Base-by-base conservation (phyloP, 2,797 vertebrate genomes). In the Artibeus lituratus region DNA sequence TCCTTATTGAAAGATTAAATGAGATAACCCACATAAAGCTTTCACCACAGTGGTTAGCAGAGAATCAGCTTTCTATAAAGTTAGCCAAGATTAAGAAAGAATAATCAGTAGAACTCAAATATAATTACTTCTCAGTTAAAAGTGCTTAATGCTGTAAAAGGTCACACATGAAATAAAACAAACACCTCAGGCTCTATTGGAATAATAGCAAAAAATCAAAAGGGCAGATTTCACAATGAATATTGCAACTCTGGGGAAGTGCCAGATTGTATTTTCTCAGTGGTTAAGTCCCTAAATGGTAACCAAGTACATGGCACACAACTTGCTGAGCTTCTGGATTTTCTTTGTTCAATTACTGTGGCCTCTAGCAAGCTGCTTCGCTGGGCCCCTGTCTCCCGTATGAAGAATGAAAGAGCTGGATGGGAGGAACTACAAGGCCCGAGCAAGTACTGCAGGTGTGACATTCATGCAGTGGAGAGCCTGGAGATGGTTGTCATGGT, bases 111-210 rank as follows among this genome's bases (percentile, higher is more conserved):
- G n/a, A 80, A 77, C 35, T 69, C 39, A 44, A 19, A 65, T 42
- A 44, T 10, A 37, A 51, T 69, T 7, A 77, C 12, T 37, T n/a
- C 65, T 78, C 70, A 57, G 44, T 24, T 51, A 35, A n/a, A 80
- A 74, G 59, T 9, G 39, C 74, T 77, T 69, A 70, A 16, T 37
- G 73, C 35, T 84, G 1, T 35, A 44, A 73, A 87, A 77, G 47
- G 49, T 51, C 47, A 87, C 47, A 70, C 29, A n/a, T 70, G 89
- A 91, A 86, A 83, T 29, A 55, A 93, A 88, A 59, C 19, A 15
- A 78, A 62, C 29, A 76, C 47, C 35, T 67, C 72, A 59, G 18
- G 26, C 35, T 94, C 49, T 67, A 29, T 26, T 10, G 72, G 26
- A 77, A 81, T 22, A 91, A 19, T 4, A 81, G 59, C 26, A 88